Evolutionary conservation across 2,888 invertebrate genomes (phyloP), one percentile per base, ranked within the genome.

Genomic region (Mesorhabditis spiculigera): DNA sequence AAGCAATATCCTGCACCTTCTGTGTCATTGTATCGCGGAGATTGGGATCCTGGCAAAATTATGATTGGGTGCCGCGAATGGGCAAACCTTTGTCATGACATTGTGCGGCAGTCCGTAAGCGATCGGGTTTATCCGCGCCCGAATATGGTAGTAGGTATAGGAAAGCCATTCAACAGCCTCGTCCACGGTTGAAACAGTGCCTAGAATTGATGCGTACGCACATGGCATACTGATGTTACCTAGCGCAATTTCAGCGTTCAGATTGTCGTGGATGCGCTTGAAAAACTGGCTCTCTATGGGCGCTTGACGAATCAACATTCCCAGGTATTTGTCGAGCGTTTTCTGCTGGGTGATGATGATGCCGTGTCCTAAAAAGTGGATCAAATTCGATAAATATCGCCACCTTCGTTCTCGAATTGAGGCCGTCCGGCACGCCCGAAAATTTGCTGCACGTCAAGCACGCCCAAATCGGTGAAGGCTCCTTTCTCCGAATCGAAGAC

Each of bases 271-370:
- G 69, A 99, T 88, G 80, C 92, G 91, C 83, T 91, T 91, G 72
- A 95, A 91, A 84, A 99, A 96, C 87, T 94, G 94, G 84, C 95
- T 95, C 87, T 99, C 98, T 75, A 99, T 99, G 0, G 98, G 97
- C 86, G 93, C 93, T 88, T 97, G 96, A 86, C 95, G 93, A 2
- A 95, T 95, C 86, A 99, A 90, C 67, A 95, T 89, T 0, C 93
- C 93, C 70, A 99, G 89, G 86, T 98, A 99, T 65, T 84, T 94
- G 45, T 93, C 91, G 70, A 99, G 89, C 86, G 95, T 95, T 75
- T 93, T 92, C 85, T 95, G 92, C 0, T 91, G 89, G 0, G 98
- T 98, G 66, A 99, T 94, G 71, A 99, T 98, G 58, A 93, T 92
- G 61, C 96, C 97, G 58, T 94, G 92, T 5, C 98, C 76, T 77